Conservation (phyloP, 2,888 invertebrate genomes). For the Oscheius myriophilus region DNA sequence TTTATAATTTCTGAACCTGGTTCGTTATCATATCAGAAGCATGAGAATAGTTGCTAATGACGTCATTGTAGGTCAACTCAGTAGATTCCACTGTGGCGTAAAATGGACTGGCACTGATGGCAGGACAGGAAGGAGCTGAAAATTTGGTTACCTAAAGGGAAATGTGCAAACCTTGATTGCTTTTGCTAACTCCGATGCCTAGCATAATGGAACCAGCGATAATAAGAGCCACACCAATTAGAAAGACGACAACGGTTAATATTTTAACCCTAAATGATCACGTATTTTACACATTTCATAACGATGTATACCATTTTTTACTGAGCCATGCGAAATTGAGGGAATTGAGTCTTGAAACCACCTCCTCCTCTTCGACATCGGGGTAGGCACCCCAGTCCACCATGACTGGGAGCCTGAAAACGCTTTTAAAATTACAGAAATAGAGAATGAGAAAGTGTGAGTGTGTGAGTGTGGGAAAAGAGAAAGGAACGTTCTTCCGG, state of each 20-base stretch:
- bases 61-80: conserved; percentile 8
- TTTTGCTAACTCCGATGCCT: conserved; percentile 43
- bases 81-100: conserved; percentile 25
- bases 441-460: too few relatives aligned
- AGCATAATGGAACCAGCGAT: conserved; percentile 48
- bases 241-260: conserved; percentile 23
- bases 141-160: background rate
- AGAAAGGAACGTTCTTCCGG: too few relatives aligned
- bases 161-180: conserved; percentile 25
- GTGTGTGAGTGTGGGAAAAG: too few relatives aligned
- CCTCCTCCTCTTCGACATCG: too few relatives aligned
- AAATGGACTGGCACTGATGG: conserved; percentile 10
- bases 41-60: conserved; percentile 1
- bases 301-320: too few relatives aligned
- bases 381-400: too few relatives aligned
- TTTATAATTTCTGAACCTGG: background rate
- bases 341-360: too few relatives aligned
- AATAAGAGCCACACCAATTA: conserved; percentile 36
- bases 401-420: too few relatives aligned
- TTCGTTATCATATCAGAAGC: conserved; percentile 1
- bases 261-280: conserved; percentile 6
- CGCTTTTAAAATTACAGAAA: too few relatives aligned
- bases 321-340: too few relatives aligned
- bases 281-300: background rate
- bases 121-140: conserved; percentile 14